These are phyloP conservation scores for Neuroscelio doddi DNA, from an alignment of 2,888 invertebrate genomes.

Conservation along the genomic window DNA sequence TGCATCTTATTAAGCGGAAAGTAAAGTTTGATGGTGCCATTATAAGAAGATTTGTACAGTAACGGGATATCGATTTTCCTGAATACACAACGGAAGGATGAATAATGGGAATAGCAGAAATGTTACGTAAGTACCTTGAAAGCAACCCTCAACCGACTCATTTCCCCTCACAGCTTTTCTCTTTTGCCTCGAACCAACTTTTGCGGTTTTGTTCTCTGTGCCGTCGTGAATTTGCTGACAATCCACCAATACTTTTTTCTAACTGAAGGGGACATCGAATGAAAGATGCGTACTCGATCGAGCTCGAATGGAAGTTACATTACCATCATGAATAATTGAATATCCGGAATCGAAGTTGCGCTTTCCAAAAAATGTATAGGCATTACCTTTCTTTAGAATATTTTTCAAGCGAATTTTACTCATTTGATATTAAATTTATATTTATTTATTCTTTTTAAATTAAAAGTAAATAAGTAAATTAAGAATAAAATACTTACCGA, in stretches of 20 bases:
- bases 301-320: conserved; percentile 10
- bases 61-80: conserved; percentile 50
- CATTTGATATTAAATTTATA: too few relatives aligned
- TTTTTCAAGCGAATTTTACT: too few relatives aligned
- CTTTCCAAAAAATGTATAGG: conserved; percentile 1
- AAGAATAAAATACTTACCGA: conserved; percentile 60
- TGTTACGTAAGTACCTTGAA: conserved; percentile 43
- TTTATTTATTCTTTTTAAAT: too few relatives aligned
- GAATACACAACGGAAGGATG: conserved; percentile 43
- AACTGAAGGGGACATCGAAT: conserved; percentile 4
- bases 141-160: conserved; percentile 28
- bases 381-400: background rate
- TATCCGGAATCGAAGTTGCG: conserved; percentile 13
- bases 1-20: conserved; percentile 31
- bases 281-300: conserved; percentile 13
- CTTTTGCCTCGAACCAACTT: conserved; percentile 15
- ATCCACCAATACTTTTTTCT: conserved; percentile 41
- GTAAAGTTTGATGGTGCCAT: conserved; percentile 50
- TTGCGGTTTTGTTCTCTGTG: conserved; percentile 27
- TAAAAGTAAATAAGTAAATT: too few relatives aligned
- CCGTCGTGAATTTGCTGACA: conserved; percentile 27
- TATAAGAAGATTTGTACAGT: conserved; percentile 49
- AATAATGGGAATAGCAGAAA: conserved; percentile 47
- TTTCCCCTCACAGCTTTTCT: conserved; percentile 37
- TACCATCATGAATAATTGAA: conserved; percentile 28